These are phyloP conservation scores for Sisyra nigra DNA, from an alignment of 2,888 invertebrate species.

Conservation along the genomic window DNA sequence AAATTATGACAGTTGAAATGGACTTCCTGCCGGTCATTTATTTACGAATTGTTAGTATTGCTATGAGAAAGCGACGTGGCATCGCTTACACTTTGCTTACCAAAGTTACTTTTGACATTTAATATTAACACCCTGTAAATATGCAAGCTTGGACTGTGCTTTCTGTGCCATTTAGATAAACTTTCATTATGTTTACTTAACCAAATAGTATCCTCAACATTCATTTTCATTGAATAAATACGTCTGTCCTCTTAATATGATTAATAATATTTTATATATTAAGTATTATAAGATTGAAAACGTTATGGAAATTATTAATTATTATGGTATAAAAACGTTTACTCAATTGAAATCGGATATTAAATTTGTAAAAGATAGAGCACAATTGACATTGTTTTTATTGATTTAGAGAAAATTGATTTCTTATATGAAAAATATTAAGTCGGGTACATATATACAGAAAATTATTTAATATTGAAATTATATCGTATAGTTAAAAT, in stretches of 20 bases:
- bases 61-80: background rate
- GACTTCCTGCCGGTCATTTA: slow-evolving; percentile 8
- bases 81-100: slow-evolving; percentile 1
- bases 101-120: slow-evolving; percentile 6
- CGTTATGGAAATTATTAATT: background rate
- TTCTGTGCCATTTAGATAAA: slow-evolving; percentile 6
- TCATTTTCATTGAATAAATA: too few relatives aligned
- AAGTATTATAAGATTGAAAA: background rate
- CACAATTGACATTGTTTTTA: too few relatives aligned
- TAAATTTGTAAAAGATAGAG: too few relatives aligned
- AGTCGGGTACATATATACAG: too few relatives aligned
- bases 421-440: too few relatives aligned
- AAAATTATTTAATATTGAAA: too few relatives aligned
- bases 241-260: background rate
- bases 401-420: too few relatives aligned
- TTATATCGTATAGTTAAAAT: too few relatives aligned
- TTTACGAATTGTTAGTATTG: slow-evolving; percentile 5
- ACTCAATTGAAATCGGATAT: too few relatives aligned
- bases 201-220: too few relatives aligned
- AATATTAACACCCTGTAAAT: slow-evolving; percentile 6
- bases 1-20: slow-evolving; percentile 6
- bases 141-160: background rate
- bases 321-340: too few relatives aligned
- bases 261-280: background rate
- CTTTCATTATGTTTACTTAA: slow-evolving; percentile 4